phyloP scores from a whole-genome alignment of 2,797 vertebrate genomes.

The Antennarius maculatus region DNA sequence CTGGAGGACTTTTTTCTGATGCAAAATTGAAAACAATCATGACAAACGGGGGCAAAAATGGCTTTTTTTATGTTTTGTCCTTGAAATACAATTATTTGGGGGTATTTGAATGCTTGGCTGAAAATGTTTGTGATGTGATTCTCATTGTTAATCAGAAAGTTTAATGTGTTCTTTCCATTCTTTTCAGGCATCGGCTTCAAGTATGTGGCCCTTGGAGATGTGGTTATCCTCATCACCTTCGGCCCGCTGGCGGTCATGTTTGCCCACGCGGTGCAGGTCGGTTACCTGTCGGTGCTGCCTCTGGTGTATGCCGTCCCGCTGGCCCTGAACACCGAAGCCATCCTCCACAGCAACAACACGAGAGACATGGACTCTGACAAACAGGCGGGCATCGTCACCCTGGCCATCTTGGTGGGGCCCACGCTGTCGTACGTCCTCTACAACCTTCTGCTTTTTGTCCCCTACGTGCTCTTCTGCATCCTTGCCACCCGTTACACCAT shows the following conservation, averaged over 20 bases:
- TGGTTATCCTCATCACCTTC: constrained; percentile 98
- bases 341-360: constrained; percentile 99
- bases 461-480: constrained; percentile 94
- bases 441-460: constrained; percentile 91
- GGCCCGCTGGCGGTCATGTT: constrained; percentile 98
- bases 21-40: too few relatives aligned
- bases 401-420: constrained; percentile 96
- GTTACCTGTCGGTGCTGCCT: constrained; percentile 91
- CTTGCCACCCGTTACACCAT: constrained; percentile 93
- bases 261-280: constrained; percentile 95
- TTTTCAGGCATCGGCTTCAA: constrained; percentile 94
- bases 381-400: constrained; percentile 94
- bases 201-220: constrained; percentile 95
- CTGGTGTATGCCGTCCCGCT: constrained; percentile 93
- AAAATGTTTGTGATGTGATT: background rate
- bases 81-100: background rate
- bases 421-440: constrained; percentile 92
- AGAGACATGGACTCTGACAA: constrained; percentile 96
- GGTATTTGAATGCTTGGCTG: too few relatives aligned
- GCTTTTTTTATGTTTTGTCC: too few relatives aligned
- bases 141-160: background rate
- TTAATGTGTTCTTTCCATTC: background rate
- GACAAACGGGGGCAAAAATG: too few relatives aligned
- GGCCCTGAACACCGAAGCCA: constrained; percentile 96
- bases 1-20: too few relatives aligned